A percentile compares a stretch with the other conserved stretches of the same genome.
phyloP scores from a whole-genome alignment of 2,888 invertebrate genomes.

The Rhogogaster chlorosoma region DNA sequence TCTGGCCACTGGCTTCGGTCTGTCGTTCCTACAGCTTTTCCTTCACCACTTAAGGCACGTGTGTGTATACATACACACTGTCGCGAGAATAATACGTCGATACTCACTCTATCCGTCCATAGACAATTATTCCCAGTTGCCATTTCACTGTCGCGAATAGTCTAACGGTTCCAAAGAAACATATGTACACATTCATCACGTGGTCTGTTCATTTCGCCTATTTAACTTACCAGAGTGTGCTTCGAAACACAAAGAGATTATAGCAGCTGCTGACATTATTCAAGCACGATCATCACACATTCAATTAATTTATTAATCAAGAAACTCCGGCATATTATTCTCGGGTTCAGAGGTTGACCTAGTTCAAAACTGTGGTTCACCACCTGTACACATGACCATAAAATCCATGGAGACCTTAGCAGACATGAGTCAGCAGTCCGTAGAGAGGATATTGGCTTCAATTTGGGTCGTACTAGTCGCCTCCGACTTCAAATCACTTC shows the following conservation, averaged over 20 bases:
- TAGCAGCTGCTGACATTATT: neutral
- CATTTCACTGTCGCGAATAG: neutral
- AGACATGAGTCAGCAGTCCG: neutral
- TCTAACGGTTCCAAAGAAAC: neutral
- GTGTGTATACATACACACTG: neutral
- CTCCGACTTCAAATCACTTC: neutral
- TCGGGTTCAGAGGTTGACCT: neutral
- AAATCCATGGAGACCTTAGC: neutral
- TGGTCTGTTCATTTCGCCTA: neutral
- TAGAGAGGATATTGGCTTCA: neutral
- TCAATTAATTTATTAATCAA: neutral
- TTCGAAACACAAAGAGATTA: neutral
- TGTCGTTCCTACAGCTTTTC: neutral
- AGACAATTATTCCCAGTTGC: neutral
- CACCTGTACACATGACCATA: constrained; percentile 4
- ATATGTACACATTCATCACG: neutral
- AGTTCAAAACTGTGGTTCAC: neutral
- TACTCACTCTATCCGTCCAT: neutral
- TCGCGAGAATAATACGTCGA: neutral
- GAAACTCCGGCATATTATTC: neutral
- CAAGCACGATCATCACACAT: neutral
- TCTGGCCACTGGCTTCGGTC: constrained; percentile 31
- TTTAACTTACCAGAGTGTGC: neutral
- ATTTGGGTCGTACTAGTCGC: neutral
- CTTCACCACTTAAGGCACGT: neutral